Evolutionary conservation across 2,113 vertebrate genomes (phyloP).

Genomic region (Paratilapia polleni): DNA sequence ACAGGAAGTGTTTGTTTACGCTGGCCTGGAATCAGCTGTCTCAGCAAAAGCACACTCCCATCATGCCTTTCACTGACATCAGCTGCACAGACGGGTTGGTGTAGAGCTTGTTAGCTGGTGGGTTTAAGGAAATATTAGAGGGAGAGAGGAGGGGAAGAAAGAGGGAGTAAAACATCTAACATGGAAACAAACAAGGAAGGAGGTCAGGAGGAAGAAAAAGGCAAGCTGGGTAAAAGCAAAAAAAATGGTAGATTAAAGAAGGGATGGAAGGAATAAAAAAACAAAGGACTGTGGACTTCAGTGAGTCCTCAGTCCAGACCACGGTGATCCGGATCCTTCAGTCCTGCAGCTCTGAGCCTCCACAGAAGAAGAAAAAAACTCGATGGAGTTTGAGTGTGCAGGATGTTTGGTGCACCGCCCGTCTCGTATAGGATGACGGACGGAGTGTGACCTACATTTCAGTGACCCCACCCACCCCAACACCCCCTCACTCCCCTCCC

Average conservation of each 20-base stretch:
- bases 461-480: conserved; percentile 13
- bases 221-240: no score
- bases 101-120: no score
- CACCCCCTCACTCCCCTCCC: background rate
- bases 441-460: conserved; percentile 54
- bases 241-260: fast-evolving
- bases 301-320: background rate
- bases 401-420: background rate
- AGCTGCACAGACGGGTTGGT: background rate
- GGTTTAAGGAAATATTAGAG: no score
- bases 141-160: background rate
- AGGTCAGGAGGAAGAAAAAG: background rate
- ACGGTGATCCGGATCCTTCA: no score
- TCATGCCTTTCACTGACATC: background rate
- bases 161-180: background rate
- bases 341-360: background rate
- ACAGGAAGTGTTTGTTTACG: conserved; percentile 10
- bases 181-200: background rate
- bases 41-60: conserved; percentile 5
- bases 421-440: background rate
- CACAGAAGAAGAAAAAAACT: background rate
- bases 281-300: background rate
- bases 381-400: background rate
- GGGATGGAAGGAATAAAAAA: background rate
- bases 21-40: conserved; percentile 1